A percentile compares a stretch with the other conserved stretches of the same genome.
Conservation (phyloP, 2,797 vertebrate species). For the Malurus splendens region DNA sequence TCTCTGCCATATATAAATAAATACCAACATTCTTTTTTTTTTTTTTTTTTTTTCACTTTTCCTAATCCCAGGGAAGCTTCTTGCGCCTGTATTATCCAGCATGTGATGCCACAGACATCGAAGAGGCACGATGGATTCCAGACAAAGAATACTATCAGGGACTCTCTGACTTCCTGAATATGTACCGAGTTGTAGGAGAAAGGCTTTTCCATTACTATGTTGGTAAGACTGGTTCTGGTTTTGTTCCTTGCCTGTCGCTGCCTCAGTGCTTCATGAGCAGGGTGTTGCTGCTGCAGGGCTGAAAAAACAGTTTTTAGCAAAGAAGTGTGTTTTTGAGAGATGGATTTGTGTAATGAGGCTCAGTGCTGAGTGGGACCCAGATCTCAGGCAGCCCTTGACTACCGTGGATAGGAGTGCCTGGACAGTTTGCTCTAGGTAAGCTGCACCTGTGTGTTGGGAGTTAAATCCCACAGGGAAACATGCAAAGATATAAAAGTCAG, state of each 20-base stretch:
- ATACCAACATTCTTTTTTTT: not conserved
- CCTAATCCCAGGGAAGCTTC: slow-evolving; percentile 80
- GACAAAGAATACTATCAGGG: slow-evolving; percentile 87
- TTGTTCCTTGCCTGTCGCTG: not conserved
- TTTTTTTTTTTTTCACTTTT: not conserved
- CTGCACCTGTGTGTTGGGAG: fast-evolving
- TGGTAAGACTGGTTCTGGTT: slow-evolving; percentile 74
- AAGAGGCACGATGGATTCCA: slow-evolving; percentile 85
- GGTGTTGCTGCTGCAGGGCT: not conserved
- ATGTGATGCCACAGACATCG: slow-evolving; percentile 43
- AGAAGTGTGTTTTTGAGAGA: not conserved
- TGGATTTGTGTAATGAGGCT: not conserved
- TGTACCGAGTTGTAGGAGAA: slow-evolving; percentile 77
- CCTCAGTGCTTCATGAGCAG: fast-evolving
- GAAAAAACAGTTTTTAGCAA: not conserved
- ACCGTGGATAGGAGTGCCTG: not conserved
- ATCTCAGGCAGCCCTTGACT: not conserved
- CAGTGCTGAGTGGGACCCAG: not conserved
- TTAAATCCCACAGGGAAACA: not conserved
- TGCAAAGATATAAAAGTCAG: not conserved
- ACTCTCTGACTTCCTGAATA: slow-evolving; percentile 88
- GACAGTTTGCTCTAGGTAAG: not conserved
- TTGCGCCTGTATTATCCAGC: slow-evolving; percentile 92
- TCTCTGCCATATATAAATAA: not conserved
- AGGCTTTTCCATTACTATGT: slow-evolving; percentile 80